phyloP scores from a whole-genome alignment of 2,113 vertebrate species.

The Corydoras sp. region DNA sequence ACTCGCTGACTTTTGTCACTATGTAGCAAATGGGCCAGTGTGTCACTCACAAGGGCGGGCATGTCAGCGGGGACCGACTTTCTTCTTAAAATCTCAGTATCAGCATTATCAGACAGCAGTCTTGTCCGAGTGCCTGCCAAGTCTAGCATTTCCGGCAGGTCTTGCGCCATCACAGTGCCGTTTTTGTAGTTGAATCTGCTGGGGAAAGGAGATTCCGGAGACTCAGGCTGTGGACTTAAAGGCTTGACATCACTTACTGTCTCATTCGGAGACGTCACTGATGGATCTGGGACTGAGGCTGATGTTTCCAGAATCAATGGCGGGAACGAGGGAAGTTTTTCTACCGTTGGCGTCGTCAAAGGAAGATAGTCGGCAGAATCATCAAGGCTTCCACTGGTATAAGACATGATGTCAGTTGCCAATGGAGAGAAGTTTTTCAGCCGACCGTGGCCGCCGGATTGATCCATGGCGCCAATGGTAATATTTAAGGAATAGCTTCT shows the following conservation, averaged over 20 bases:
- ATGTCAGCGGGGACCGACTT: constrained; percentile 75
- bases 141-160: constrained; percentile 95
- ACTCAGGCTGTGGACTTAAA: constrained; percentile 64
- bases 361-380: constrained; percentile 89
- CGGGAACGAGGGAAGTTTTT: constrained; percentile 82
- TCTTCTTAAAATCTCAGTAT: constrained; percentile 72
- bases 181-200: constrained; percentile 82
- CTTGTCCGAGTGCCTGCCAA: constrained; percentile 84
- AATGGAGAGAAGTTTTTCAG: constrained; percentile 86
- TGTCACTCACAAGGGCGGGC: constrained; percentile 63
- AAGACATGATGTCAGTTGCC: constrained; percentile 92
- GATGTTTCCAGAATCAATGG: constrained; percentile 66
- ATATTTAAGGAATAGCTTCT: constrained; percentile 97
- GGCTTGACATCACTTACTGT: constrained; percentile 45
- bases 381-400: constrained; percentile 89
- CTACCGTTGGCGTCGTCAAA: constrained; percentile 80
- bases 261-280: constrained; percentile 60
- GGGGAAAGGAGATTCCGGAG: constrained; percentile 73
- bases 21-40: constrained; percentile 64
- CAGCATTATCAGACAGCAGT: constrained; percentile 79
- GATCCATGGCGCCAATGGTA: constrained; percentile 85
- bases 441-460: constrained; percentile 79
- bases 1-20: constrained; percentile 55
- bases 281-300: constrained; percentile 59
- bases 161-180: constrained; percentile 67